Evolutionary conservation across 2,888 invertebrate species (phyloP), one percentile per base, ranked within the genome.

Genomic region (Nineta flava): DNA sequence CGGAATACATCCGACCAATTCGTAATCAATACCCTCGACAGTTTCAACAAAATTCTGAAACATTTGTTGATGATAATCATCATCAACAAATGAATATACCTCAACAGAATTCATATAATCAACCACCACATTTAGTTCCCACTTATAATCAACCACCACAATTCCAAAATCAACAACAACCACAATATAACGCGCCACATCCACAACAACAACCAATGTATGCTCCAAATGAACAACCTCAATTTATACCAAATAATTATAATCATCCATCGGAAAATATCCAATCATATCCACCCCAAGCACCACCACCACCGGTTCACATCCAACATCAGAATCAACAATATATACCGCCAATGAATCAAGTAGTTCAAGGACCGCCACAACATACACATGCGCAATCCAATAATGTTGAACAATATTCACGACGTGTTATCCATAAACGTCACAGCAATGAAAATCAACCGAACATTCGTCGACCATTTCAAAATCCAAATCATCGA

Each of bases 221-320:
- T 40, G 35, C 42, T 46, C 34, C 13, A 41, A 21, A 26, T 26
- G 26, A 40, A 15, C 9, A 40, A 40, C 40, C n/a, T 13, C 15
- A 40, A 16, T 40, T 40, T n/a, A 9, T 40, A 13, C 40, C n/a
- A 13, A 40, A 13, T 12, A 16, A 40, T 40, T 16, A 15, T 15
- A 40, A 40, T 40, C 40, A 40, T 2, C 16, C 16, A 2, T 13
- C 40, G 1, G 16, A 40, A 40, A 40, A 40, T 9, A 40, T 16
- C 13, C 15, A 15, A 40, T 40, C 16, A 40, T 40, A 16, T 40
- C 9, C 40, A 49, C 50, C 55, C 34, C 12, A 45, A 26, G 17
- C 45, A 26, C 16, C 13, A 2, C 15, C 15, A 35, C 5, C 15
- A 40, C n/a, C 2, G 16, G 40, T 13, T 16, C 40, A 40, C 2